Conservation (phyloP, 2,113 vertebrate species). For the Noturus placidus region DNA sequence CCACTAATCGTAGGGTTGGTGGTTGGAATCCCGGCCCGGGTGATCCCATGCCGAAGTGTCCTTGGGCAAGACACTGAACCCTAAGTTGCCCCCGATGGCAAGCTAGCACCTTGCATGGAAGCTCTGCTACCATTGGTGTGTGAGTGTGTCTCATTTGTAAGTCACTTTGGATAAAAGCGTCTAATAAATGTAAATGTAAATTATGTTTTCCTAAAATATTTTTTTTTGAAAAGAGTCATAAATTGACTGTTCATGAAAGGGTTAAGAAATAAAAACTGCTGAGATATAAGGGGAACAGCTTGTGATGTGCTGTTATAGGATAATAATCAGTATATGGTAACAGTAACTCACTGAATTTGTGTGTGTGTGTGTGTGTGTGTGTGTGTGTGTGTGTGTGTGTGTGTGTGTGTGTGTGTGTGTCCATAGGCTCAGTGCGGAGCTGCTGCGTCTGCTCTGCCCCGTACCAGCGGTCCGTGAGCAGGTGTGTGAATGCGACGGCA, state of each 20-base stretch:
- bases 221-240: too few relatives aligned
- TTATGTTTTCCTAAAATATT: too few relatives aligned
- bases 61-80: too few relatives aligned
- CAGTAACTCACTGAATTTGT: background rate
- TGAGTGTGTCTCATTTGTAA: too few relatives aligned
- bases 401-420: background rate
- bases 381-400: background rate
- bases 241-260: background rate
- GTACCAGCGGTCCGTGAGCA: constrained; percentile 78
- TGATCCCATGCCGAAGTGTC: too few relatives aligned
- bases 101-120: too few relatives aligned
- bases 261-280: background rate
- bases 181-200: too few relatives aligned
- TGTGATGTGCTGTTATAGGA: background rate
- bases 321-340: background rate
- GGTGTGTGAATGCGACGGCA: constrained; percentile 78
- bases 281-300: background rate
- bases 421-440: constrained; percentile 79
- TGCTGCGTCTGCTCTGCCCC: constrained; percentile 81
- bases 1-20: too few relatives aligned
- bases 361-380: background rate
- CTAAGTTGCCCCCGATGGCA: too few relatives aligned
- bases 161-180: too few relatives aligned
- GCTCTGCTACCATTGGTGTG: too few relatives aligned
- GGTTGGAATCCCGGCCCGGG: too few relatives aligned